Percentiles rank a stretch among this genome's conserved stretches.
phyloP scores from a whole-genome alignment of 2,888 invertebrate species.

The Acrobasis repandana region DNA sequence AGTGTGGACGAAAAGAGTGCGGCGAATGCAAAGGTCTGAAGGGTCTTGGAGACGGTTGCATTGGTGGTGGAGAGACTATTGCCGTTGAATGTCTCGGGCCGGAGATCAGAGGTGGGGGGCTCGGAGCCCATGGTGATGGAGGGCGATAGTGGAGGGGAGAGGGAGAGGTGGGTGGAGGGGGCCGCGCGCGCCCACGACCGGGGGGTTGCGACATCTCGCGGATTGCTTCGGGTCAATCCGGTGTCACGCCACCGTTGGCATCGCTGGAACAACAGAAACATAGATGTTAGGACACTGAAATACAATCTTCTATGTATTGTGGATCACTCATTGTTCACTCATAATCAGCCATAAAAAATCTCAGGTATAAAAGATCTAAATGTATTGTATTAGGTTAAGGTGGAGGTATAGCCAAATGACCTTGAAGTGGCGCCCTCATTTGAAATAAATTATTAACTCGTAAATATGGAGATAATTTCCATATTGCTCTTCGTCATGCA shows the following conservation, averaged over 20 bases:
- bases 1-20: conserved; percentile 70
- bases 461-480: no score
- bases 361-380: no score
- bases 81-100: conserved; percentile 82
- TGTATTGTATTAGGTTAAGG: no score
- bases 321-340: no score
- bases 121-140: conserved; percentile 89
- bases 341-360: no score
- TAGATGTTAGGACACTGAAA: background rate
- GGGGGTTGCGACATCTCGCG: conserved; percentile 80
- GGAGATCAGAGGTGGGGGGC: conserved; percentile 88
- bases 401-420: no score
- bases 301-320: background rate
- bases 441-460: no score
- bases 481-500: no score
- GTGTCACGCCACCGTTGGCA: conserved; percentile 79
- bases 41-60: conserved; percentile 77
- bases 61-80: conserved; percentile 83
- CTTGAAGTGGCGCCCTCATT: no score
- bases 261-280: conserved; percentile 70
- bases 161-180: conserved; percentile 68
- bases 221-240: conserved; percentile 79
- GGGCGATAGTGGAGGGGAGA: conserved; percentile 87
- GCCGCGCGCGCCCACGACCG: conserved; percentile 75
- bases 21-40: conserved; percentile 77